phyloP scores from a whole-genome alignment of 2,797 vertebrate genomes.

The Podarcis siculus region DNA sequence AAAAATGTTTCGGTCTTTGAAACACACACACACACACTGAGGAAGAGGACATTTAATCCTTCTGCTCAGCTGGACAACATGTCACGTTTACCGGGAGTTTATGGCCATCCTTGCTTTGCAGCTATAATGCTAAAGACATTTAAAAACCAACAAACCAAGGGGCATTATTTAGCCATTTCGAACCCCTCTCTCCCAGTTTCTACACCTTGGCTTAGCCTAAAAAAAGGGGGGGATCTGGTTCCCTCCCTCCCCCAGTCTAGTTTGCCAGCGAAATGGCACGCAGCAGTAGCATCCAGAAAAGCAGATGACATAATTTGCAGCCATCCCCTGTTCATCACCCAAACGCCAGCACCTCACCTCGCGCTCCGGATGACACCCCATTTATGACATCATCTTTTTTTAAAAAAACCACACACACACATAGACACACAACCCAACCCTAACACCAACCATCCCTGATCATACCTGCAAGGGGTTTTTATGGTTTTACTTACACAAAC shows the following conservation, averaged over 20 bases:
- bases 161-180: neutral
- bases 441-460: neutral
- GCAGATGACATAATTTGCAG: slow-evolving; percentile 69
- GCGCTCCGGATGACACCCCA: neutral
- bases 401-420: neutral
- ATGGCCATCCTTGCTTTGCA: neutral
- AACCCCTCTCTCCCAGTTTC: neutral
- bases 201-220: neutral
- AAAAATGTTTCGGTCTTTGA: neutral
- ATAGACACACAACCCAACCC: neutral
- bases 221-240: rapidly evolving
- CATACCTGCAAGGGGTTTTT: neutral
- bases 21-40: too few species aligned
- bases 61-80: neutral
- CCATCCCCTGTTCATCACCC: slow-evolving; percentile 47
- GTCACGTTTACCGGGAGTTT: neutral
- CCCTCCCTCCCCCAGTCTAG: neutral
- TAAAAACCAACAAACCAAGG: neutral
- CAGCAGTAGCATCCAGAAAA: neutral
- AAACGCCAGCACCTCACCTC: slow-evolving; percentile 37
- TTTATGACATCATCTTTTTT: slow-evolving; percentile 37
- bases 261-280: neutral
- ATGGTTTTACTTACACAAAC: neutral
- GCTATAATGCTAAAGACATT: neutral
- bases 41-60: neutral